Base-by-base conservation (phyloP, 2,888 invertebrate species). In the Scelioninae gen. 1 region DNA sequence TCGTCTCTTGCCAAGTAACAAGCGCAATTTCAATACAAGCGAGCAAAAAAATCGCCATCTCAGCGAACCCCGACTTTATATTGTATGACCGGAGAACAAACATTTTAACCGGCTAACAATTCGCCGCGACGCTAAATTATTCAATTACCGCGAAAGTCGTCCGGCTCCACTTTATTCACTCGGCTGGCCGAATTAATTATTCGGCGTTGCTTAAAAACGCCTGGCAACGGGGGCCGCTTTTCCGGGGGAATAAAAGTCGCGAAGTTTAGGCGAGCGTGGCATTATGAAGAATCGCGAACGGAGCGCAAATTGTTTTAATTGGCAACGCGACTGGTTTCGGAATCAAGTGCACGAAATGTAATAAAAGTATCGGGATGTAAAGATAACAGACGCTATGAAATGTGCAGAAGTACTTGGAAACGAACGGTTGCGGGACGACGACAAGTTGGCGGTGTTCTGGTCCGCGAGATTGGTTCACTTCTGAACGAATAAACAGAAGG, bases 11-110 rank as follows among this genome's bases (percentile, higher is more conserved):
- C 23, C 43, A 58, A 34, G 32, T 71, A 76, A 77, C 77, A 72
- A 72, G 63, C 31, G 47, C 65, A 49, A 63, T 55, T 82, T 72
- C 40, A 56, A 63, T 75, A 56, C 56, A 65, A 29, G 31, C 49
- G 49, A 29, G 83, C 79, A 74, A 69, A 72, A 51, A 23, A 72
- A 23, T 72, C 65, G 65, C 65, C 40, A 63, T 49, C 47, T 63
- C 68, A 49, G 51, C 68, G 43, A 51, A 29, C 31, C 38, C 13
- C 43, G 60, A 15, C 32, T 71, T 45, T 65, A 58, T 49, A 65
- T 71, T 71, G 55, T 71, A 69, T 65, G 38, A 49, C 45, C 43
- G 47, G 23, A 56, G 68, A 80, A 69, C 80, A 80, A 80, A 80
- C 72, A 80, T 66, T 60, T 43, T 45, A 7, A 29, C 71, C 29